Evolutionary conservation across 2,113 vertebrate genomes (phyloP).

Genomic region (Boulengeromyrus knoepffleri): DNA sequence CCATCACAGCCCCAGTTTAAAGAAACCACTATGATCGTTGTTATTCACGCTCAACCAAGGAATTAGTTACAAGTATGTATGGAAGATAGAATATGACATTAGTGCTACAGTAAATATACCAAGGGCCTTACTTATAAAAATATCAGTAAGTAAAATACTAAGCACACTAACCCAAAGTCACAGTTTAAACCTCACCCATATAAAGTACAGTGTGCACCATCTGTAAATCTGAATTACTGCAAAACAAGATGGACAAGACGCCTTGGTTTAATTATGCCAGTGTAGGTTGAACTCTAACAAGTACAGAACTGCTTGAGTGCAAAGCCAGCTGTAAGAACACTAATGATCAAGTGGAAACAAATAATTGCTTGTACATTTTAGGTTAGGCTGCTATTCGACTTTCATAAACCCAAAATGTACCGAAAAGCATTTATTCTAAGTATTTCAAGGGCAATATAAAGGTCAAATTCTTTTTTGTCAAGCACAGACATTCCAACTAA

Average conservation of each 20-base stretch:
- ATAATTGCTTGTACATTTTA: not conserved
- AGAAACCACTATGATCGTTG: not conserved
- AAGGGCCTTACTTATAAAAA: not conserved
- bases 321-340: not conserved
- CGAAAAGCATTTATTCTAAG: not conserved
- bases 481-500: not conserved
- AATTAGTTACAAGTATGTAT: not conserved
- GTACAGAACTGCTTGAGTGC: not conserved
- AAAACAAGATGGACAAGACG: not conserved
- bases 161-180: not conserved
- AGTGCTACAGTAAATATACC: not conserved
- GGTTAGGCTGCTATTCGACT: not conserved
- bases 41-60: not conserved
- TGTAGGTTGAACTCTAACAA: not conserved
- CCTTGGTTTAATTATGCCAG: not conserved
- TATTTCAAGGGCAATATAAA: not conserved
- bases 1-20: not conserved
- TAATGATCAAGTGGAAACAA: not conserved
- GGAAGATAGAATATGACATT: not conserved
- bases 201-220: not conserved
- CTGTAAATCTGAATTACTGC: not conserved
- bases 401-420: not conserved
- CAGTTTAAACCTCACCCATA: not conserved
- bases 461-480: not conserved
- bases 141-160: not conserved